Conservation (phyloP, 2,888 invertebrate species). For the Hoplodrina blanda region DNA sequence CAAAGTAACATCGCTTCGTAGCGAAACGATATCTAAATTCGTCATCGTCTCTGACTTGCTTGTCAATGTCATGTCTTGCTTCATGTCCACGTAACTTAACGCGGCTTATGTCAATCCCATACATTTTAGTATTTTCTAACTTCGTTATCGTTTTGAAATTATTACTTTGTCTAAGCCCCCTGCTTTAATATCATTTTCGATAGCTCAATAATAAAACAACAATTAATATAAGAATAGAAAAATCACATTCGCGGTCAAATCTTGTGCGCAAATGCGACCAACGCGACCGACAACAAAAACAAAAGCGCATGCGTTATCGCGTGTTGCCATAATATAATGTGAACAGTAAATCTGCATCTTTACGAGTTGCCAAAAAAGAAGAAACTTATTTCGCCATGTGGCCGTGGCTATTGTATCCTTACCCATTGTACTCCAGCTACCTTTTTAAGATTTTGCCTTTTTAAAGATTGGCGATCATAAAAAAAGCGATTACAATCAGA, state of each 20-base stretch:
- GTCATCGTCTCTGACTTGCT: no score
- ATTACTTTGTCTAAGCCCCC: no score
- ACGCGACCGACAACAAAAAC: slow-evolving; percentile 53
- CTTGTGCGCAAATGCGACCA: slow-evolving; percentile 47
- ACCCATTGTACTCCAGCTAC: slow-evolving; percentile 82
- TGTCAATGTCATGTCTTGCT: no score
- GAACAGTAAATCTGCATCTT: slow-evolving; percentile 84
- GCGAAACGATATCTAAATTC: no score
- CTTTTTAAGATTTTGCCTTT: slow-evolving; percentile 82
- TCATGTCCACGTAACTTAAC: no score
- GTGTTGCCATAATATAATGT: slow-evolving; percentile 71
- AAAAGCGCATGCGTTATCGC: slow-evolving; percentile 72
- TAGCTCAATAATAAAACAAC: not conserved
- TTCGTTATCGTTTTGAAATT: no score
- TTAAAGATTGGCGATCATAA: slow-evolving; percentile 81
- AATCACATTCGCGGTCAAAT: slow-evolving; percentile 37
- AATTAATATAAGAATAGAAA: slow-evolving; percentile 13
- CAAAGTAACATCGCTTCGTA: no score
- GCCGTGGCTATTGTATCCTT: slow-evolving; percentile 83
- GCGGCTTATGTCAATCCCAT: no score
- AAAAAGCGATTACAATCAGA: slow-evolving; percentile 82
- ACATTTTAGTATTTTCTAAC: no score
- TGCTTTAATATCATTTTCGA: not conserved
- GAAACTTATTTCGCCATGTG: slow-evolving; percentile 81
- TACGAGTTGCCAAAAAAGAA: slow-evolving; percentile 80